These are phyloP conservation scores for Dilophus febrilis DNA, from an alignment of 2,888 invertebrate genomes.

Conservation along the genomic window DNA sequence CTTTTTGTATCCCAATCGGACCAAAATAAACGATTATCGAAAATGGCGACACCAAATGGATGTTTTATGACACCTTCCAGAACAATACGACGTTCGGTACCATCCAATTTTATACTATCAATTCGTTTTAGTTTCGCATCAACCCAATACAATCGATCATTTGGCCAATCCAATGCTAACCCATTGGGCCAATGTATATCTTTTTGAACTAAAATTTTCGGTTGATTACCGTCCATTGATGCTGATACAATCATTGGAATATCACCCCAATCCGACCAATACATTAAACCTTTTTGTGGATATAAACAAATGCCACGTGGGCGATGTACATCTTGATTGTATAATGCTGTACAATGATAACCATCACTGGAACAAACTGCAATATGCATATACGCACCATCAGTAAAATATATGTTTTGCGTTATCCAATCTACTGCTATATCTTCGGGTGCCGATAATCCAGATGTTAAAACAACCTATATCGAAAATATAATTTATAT, in stretches of 20 bases:
- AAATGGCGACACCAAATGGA: conserved; percentile 71
- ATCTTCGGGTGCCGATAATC: conserved; percentile 55
- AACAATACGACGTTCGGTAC: conserved; percentile 43
- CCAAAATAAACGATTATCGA: conserved; percentile 80
- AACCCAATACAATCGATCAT: conserved; percentile 71
- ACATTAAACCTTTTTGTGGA: conserved; percentile 60
- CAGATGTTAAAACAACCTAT: conserved; percentile 42
- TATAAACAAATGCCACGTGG: conserved; percentile 53
- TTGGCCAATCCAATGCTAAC: conserved; percentile 63
- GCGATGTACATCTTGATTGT: conserved; percentile 41
- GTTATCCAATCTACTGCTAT: conserved; percentile 63
- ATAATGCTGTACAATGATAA: conserved; percentile 42
- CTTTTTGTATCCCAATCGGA: conserved; percentile 69
- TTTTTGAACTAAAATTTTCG: conserved; percentile 40
- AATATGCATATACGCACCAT: conserved; percentile 49
- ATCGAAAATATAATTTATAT: too few species aligned
- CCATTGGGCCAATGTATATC: conserved; percentile 70
- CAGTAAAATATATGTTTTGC: conserved; percentile 67
- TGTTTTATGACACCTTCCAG: conserved; percentile 48
- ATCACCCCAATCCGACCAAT: conserved; percentile 80
- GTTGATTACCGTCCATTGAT: conserved; percentile 67
- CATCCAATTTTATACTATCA: conserved; percentile 46
- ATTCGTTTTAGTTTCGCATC: conserved; percentile 55
- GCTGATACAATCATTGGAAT: conserved; percentile 57
- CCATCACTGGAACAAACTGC: conserved; percentile 58